Evolutionary conservation across 2,888 invertebrate species (phyloP).

Genomic region (Megastigmus dorsalis): DNA sequence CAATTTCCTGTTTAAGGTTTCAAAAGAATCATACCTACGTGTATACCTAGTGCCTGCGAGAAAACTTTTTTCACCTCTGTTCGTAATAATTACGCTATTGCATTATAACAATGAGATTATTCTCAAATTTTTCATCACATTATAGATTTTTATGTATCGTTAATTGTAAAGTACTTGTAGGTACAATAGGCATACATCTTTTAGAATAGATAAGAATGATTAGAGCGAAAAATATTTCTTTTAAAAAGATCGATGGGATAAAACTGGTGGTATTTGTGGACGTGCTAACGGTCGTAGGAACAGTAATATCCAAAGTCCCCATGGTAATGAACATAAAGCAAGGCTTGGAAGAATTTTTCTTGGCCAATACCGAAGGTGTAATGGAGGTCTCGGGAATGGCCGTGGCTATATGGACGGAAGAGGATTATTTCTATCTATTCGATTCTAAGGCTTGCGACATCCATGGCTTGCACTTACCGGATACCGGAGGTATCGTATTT

Average conservation of each 20-base stretch:
- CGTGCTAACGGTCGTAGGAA: slow-evolving; percentile 66
- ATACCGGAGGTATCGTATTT: no score
- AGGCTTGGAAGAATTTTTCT: slow-evolving; percentile 67
- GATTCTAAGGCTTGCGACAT: slow-evolving; percentile 76
- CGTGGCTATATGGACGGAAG: slow-evolving; percentile 78
- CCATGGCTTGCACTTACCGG: slow-evolving; percentile 67
- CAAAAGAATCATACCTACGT: no score
- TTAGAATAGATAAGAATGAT: no score
- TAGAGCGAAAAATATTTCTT: slow-evolving; percentile 21
- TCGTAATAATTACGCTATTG: no score
- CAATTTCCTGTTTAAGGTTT: slow-evolving; percentile 53
- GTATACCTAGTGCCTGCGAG: no score
- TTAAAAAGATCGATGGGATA: slow-evolving; percentile 56
- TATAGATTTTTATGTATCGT: no score
- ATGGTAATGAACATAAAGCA: slow-evolving; percentile 63
- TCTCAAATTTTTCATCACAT: no score
- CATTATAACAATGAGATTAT: no score
- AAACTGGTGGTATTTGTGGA: slow-evolving; percentile 65
- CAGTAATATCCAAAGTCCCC: slow-evolving; percentile 64
- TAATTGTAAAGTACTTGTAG: no score
- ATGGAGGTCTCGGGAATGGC: slow-evolving; percentile 66
- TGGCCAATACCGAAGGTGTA: slow-evolving; percentile 64
- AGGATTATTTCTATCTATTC: slow-evolving; percentile 78
- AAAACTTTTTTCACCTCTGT: no score
- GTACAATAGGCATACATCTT: no score